Evolutionary conservation across 2,113 vertebrate species (phyloP).

Genomic region (Petrocephalus zakoni): DNA sequence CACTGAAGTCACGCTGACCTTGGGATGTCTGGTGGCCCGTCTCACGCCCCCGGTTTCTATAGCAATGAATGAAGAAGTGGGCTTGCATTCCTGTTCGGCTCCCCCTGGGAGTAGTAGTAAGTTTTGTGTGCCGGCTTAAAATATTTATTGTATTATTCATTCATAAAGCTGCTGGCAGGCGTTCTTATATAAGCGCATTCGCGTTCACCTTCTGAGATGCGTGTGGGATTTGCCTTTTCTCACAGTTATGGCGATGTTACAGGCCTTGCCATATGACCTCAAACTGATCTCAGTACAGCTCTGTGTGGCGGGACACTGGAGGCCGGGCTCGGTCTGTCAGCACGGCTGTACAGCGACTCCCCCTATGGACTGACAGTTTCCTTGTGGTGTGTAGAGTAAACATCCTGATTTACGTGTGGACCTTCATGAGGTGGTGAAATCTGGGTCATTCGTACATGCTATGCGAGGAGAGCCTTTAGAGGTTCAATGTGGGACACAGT

Average conservation of each 20-base stretch:
- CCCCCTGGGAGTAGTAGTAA: not conserved
- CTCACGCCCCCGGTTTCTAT: not conserved
- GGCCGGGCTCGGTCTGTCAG: not conserved
- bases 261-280: not conserved
- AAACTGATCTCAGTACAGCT: not conserved
- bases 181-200: not conserved
- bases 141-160: not conserved
- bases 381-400: not conserved
- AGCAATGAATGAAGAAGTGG: not conserved
- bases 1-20: not conserved
- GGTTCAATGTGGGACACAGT: not conserved
- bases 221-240: not conserved
- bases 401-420: not conserved
- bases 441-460: not conserved
- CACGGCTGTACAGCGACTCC: not conserved
- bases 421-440: not conserved
- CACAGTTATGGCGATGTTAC: not conserved
- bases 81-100: not conserved
- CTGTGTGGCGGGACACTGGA: not conserved
- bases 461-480: not conserved
- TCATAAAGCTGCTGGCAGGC: not conserved
- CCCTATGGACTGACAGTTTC: not conserved
- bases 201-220: not conserved
- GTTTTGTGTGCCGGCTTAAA: not conserved
- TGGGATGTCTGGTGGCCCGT: not conserved